Percentiles rank a stretch among this genome's conserved stretches.
These are phyloP conservation scores for Hyles euphorbiae DNA, from an alignment of 1,140 invertebrate species.

Conservation along the genomic window DNA sequence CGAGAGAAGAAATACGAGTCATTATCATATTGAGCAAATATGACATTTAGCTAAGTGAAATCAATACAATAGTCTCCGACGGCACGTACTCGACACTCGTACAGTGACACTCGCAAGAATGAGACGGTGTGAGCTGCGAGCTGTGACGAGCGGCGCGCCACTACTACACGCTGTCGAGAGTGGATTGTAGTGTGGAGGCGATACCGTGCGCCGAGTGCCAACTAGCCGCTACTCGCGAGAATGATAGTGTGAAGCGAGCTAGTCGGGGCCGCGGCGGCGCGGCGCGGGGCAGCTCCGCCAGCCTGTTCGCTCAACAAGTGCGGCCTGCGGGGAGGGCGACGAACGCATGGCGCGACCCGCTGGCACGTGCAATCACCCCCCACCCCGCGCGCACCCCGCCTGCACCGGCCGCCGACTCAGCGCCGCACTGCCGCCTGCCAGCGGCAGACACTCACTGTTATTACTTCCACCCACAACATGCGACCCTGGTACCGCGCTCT, in stretches of 20 bases:
- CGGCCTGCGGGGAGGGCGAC: slow-evolving; percentile 48
- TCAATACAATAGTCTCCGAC: slow-evolving; percentile 31
- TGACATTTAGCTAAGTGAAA: slow-evolving; percentile 25
- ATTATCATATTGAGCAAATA: slow-evolving; percentile 10
- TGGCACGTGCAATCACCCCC: slow-evolving; percentile 55
- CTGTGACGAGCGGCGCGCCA: slow-evolving; percentile 17
- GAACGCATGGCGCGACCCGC: slow-evolving; percentile 49
- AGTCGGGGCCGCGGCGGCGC: slow-evolving; percentile 19
- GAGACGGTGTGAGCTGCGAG: slow-evolving; percentile 27
- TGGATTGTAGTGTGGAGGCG: no score
- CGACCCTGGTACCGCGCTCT: slow-evolving; percentile 47
- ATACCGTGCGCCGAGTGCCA: no score
- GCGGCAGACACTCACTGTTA: slow-evolving; percentile 20
- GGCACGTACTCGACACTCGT: slow-evolving; percentile 5
- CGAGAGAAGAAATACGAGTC: no score
- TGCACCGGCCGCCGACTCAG: no score
- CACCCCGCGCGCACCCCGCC: slow-evolving; percentile 23
- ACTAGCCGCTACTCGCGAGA: no score
- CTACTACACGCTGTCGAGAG: background rate
- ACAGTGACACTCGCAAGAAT: slow-evolving; percentile 27
- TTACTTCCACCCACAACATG: slow-evolving; percentile 38
- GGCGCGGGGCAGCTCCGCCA: slow-evolving; percentile 23
- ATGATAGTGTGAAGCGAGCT: background rate
- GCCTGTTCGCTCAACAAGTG: slow-evolving; percentile 61
- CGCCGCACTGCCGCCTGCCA: no score